Conservation (phyloP, 1,140 invertebrate species). For the Trichomalopsis sarcophagae region DNA sequence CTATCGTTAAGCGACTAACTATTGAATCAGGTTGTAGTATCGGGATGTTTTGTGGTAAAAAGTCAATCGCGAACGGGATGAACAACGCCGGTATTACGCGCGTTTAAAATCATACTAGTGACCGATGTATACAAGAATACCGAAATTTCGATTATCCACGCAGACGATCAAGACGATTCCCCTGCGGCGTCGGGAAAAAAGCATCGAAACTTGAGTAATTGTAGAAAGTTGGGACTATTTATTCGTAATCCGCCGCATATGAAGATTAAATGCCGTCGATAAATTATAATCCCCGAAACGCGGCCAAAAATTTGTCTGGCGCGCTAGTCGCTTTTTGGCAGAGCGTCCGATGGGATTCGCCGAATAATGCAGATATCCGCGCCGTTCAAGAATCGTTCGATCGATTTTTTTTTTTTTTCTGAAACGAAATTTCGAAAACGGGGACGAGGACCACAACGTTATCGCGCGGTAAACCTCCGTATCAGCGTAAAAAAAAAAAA, state of each 20-base stretch:
- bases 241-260: background rate
- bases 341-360: background rate
- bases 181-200: too few species aligned
- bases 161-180: too few species aligned
- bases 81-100: too few species aligned
- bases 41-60: too few species aligned
- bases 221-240: background rate
- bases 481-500: background rate
- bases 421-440: background rate
- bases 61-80: too few species aligned
- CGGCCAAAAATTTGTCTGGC: conserved; percentile 32
- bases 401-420: background rate
- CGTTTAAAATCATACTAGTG: too few species aligned
- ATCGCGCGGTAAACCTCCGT: background rate
- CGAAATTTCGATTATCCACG: too few species aligned
- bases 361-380: conserved; percentile 1
- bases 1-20: background rate
- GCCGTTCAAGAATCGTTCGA: background rate
- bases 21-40: too few species aligned
- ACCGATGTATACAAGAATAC: too few species aligned
- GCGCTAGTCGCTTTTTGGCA: conserved; percentile 18
- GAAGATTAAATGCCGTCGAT: conserved; percentile 25
- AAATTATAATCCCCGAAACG: conserved; percentile 24
- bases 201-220: conserved; percentile 10
- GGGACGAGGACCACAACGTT: background rate